Conservation (phyloP, 2,888 invertebrate species). For the Odontocolon sp. region DNA sequence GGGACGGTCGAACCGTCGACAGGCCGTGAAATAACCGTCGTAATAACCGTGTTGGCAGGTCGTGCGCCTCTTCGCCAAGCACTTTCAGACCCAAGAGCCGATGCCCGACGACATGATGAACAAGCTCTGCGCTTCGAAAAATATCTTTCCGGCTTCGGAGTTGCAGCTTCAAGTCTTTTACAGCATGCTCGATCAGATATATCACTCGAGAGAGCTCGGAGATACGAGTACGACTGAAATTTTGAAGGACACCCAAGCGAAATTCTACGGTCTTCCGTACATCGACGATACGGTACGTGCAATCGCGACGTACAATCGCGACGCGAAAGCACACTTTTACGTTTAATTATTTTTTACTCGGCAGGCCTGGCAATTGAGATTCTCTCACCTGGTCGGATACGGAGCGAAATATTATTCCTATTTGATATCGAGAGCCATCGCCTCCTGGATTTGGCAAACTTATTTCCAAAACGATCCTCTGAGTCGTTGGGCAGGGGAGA, state of each 20-base stretch:
- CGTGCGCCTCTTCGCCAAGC: conserved; percentile 92
- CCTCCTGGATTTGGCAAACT: conserved; percentile 95
- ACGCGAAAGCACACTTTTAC: not conserved
- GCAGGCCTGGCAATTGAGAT: conserved; percentile 96
- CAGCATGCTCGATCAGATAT: conserved; percentile 94
- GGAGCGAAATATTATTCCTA: conserved; percentile 99
- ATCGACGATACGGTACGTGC: conserved; percentile 89
- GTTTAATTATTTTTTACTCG: conserved; percentile 51
- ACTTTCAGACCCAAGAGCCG: conserved; percentile 93
- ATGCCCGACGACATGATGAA: conserved; percentile 91
- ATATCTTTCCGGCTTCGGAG: conserved; percentile 94
- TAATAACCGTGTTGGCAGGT: conserved; percentile 82
- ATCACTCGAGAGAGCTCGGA: conserved; percentile 86
- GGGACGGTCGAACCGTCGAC: no score
- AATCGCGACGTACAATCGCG: not conserved
- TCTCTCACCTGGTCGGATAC: conserved; percentile 98
- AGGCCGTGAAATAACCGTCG: no score
- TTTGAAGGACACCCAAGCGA: conserved; percentile 88
- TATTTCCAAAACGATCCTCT: conserved; percentile 92
- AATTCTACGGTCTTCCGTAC: conserved; percentile 93
- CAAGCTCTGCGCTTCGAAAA: conserved; percentile 91
- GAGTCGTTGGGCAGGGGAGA: conserved; percentile 88
- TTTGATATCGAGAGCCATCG: conserved; percentile 95
- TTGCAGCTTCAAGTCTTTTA: conserved; percentile 95
- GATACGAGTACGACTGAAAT: conserved; percentile 87